Evolutionary conservation across 1,140 invertebrate genomes (phyloP), one percentile per base, ranked within the genome.

Genomic region (Saccostrea cuccullata): DNA sequence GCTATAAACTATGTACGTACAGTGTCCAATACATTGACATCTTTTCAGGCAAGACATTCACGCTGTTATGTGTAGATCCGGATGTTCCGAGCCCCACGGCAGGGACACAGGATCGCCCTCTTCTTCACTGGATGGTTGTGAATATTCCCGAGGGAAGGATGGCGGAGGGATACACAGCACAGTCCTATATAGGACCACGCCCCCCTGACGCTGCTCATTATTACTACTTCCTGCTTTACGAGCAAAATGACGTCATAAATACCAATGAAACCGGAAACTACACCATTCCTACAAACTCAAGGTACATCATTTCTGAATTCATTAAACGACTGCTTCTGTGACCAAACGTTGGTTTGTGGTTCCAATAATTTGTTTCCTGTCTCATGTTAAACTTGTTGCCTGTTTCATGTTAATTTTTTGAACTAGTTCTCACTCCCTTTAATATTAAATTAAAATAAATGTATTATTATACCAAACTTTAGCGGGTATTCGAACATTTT

Each of bases 161-260:
- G 0, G 56, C 77, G 6, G 47, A 89, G 12, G 92, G 92, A 55
- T 60, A 90, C 36, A 86, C 73, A 0, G 89, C 90, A 1, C 85
- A 84, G 55, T 55, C 77, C 2, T 92, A 92, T 86, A 87, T 86
- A 77, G 92, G 91, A 0, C 92, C 92, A 1, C 87, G 87, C 13
- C 92, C 92, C 2, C 87, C 91, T 0, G 90, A 91, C 58, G 85
- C 88, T 13, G 77, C 86, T 8, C 92, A 92, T 83, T 88, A 82
- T 26, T 92, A 91, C 86, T 91, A 90, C 84, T 91, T 90, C 70
- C 84, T 92, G 15, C 11, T 92, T 13, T 92, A 91, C 30, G 64
- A 89, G 83, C 92, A 92, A 82, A 73, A 12, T 2, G 13, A 60
- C 12, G 17, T 20, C 15, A 36, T 91, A 15, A 87, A 90, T 64